Conservation (phyloP, 2,113 vertebrate genomes). For the Menidia beryllina region DNA sequence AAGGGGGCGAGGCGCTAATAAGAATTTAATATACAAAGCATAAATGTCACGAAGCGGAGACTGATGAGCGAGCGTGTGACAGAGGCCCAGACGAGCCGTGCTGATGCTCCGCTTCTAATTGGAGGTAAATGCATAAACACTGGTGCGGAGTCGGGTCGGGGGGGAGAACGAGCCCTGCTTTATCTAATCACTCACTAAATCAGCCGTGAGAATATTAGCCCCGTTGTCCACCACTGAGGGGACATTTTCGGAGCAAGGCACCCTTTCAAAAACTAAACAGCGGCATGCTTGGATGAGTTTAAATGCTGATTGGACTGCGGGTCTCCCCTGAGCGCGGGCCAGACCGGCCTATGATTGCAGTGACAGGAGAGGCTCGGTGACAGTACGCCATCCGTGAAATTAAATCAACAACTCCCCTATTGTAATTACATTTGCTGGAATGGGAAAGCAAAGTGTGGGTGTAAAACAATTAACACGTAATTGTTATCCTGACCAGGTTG, state of each 20-base stretch:
- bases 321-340: slow-evolving; percentile 50
- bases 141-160: slow-evolving; percentile 49
- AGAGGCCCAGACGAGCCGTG: slow-evolving; percentile 11
- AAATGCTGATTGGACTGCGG: slow-evolving; percentile 62
- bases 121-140: slow-evolving; percentile 60
- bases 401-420: slow-evolving; percentile 78
- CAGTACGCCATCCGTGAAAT: slow-evolving; percentile 81
- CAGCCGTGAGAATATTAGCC: slow-evolving; percentile 73
- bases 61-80: slow-evolving; percentile 30
- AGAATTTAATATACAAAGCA: slow-evolving; percentile 12
- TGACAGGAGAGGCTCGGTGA: slow-evolving; percentile 62
- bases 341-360: slow-evolving; percentile 42
- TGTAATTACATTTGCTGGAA: slow-evolving; percentile 82
- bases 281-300: slow-evolving; percentile 49
- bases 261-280: slow-evolving; percentile 66
- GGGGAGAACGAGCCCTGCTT: slow-evolving; percentile 56
- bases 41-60: slow-evolving; percentile 27
- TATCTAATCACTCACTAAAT: slow-evolving; percentile 76
- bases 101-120: slow-evolving; percentile 33
- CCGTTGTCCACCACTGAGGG: slow-evolving; percentile 67
- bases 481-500: slow-evolving; percentile 75
- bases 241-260: slow-evolving; percentile 52
- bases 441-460: slow-evolving; percentile 78
- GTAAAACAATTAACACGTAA: slow-evolving; percentile 80
- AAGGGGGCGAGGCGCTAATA: slow-evolving; percentile 18